Conservation (phyloP, 2,113 vertebrate species). For the Psephotus haematonotus region DNA sequence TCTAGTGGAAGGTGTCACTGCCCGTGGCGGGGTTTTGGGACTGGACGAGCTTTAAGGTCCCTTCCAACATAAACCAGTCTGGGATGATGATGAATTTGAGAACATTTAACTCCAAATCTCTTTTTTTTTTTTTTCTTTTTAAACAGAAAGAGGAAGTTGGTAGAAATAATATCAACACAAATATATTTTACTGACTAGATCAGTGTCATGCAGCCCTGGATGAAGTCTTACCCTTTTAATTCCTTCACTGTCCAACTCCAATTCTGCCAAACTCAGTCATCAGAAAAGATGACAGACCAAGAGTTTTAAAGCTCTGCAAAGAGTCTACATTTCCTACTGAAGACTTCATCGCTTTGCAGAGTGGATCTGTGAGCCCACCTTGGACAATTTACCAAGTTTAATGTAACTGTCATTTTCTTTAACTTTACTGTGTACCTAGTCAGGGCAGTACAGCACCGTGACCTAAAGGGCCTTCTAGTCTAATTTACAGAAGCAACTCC, state of each 20-base stretch:
- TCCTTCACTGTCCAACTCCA: background rate
- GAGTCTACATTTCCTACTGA: background rate
- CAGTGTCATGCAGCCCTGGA: background rate
- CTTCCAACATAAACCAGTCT: background rate
- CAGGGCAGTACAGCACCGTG: background rate
- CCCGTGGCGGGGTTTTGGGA: background rate
- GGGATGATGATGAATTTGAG: background rate
- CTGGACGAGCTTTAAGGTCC: background rate
- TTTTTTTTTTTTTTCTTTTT: background rate
- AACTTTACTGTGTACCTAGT: background rate
- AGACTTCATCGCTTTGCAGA: background rate
- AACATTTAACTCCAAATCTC: rapidly evolving
- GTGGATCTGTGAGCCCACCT: background rate
- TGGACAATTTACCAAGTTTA: background rate
- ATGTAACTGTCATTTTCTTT: background rate
- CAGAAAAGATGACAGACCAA: background rate
- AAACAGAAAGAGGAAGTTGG: background rate
- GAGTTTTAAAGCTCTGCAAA: background rate
- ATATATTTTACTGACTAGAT: background rate
- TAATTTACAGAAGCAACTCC: background rate
- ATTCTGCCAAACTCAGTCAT: background rate
- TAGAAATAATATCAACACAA: background rate
- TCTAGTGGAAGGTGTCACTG: background rate
- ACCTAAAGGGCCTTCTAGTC: background rate
- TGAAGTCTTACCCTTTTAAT: background rate